Percentiles rank a stretch among this genome's conserved stretches.
phyloP scores from a whole-genome alignment of 2,113 vertebrate species.

The Gallinago jamesoni region DNA sequence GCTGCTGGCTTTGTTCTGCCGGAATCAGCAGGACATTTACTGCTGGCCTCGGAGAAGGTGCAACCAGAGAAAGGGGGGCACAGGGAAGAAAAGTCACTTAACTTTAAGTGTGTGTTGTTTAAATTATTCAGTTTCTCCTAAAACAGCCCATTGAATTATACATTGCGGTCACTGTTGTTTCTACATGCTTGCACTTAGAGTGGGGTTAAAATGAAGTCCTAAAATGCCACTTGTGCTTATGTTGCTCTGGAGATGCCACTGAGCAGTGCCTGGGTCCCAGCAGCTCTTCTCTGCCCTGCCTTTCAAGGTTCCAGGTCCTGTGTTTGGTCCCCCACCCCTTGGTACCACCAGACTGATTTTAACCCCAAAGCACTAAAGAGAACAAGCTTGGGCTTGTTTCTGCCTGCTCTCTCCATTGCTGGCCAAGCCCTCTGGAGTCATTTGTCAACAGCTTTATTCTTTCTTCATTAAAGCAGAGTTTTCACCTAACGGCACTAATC shows the following conservation, averaged over 20 bases:
- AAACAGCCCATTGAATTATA: slow-evolving; percentile 17
- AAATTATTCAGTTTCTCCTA: slow-evolving; percentile 37
- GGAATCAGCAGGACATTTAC: neutral
- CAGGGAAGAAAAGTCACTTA: neutral
- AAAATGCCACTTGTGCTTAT: neutral
- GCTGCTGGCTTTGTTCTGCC: neutral
- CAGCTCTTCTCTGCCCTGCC: rapidly evolving
- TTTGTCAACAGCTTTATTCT: neutral
- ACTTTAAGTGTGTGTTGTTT: neutral
- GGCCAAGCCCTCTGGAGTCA: neutral
- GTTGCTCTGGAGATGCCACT: neutral
- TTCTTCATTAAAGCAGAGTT: neutral
- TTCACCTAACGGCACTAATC: neutral
- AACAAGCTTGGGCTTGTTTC: neutral
- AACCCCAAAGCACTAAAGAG: neutral
- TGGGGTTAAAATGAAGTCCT: neutral
- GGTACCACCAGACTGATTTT: neutral
- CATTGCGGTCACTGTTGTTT: neutral
- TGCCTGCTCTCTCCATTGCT: neutral
- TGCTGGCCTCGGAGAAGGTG: neutral
- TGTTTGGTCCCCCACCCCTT: neutral
- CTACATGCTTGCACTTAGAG: neutral
- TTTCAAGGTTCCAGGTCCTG: neutral
- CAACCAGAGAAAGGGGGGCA: neutral
- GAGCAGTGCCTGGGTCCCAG: neutral